Base-by-base conservation (phyloP, 2,113 vertebrate species). In the Aramus guarauna region DNA sequence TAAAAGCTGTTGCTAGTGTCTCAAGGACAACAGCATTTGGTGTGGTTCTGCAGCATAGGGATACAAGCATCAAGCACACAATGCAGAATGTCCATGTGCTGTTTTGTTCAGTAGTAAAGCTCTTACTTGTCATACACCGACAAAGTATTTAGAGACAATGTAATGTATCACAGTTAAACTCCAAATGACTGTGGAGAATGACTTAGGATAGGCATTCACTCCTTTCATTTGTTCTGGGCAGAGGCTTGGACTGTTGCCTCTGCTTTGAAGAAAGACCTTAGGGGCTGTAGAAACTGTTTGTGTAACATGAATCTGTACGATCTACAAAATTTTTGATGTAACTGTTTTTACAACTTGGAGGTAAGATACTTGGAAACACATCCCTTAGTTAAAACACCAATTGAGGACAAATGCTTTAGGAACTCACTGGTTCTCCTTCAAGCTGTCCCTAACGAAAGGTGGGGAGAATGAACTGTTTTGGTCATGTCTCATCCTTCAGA, bases 401-500 rank as follows among this genome's bases (percentile, higher is more conserved):
- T 62, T 84, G 76, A 84, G 82, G 71, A 55, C 62, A 93, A 83
- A 88, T 32, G n/a, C 52, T 78, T 89, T 68, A 80, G 76, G 73
- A 92, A 59, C 43, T 91, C 66, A 11, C 20, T 96, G 78, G 68
- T 74, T 97, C 67, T 67, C 85, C 78, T 97, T 95, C 63, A 64
- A 60, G 27, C 43, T 90, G 63, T 68, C 56, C 19, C 75, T 87
- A 63, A 26, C 17, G 71, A 77, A 43, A 30, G 8, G 4, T 62
- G 47, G 48, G 63, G 24, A 92, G 79, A 66, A 56, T 77, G 30
- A 68, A 52, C 32, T 72, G 36, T 34, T 95, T 55, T 76, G 21
- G 9, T 23, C 67, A 12, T 24, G 21, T 69, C 27, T 52, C 17
- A 8, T 75, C 79, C 26, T 88, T 91, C 48, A 79, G 62, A 58